Conservation (phyloP, 2,113 vertebrate genomes). For the Tretioscincus oriximinensis region DNA sequence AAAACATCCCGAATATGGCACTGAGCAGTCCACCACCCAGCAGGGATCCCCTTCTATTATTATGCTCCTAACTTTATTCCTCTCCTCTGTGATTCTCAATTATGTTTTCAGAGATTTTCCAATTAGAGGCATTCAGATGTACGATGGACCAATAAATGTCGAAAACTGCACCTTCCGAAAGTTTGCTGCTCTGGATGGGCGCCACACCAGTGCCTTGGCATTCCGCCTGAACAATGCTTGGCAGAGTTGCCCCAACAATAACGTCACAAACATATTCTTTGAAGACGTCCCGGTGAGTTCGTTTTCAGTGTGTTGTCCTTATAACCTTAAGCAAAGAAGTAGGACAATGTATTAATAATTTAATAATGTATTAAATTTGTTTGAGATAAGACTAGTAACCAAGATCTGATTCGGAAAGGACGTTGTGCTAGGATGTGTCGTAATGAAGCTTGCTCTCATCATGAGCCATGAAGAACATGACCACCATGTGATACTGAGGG, state of each 20-base stretch:
- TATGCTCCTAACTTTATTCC: not conserved
- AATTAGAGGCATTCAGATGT: slow-evolving; percentile 93
- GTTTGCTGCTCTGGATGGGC: slow-evolving; percentile 84
- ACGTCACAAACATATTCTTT: slow-evolving; percentile 82
- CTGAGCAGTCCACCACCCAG: too few relatives aligned
- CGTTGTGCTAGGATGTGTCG: not conserved
- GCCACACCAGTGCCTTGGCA: slow-evolving; percentile 94
- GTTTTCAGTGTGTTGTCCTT: not conserved
- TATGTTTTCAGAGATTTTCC: slow-evolving; percentile 84
- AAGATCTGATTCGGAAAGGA: not conserved
- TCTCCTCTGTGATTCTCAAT: not conserved
- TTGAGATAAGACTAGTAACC: too few relatives aligned
- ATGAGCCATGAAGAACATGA: too few relatives aligned
- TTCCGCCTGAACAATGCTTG: slow-evolving; percentile 97
- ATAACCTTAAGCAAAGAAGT: not conserved
- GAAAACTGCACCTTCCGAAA: slow-evolving; percentile 96
- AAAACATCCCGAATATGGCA: too few relatives aligned
- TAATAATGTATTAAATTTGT: too few relatives aligned
- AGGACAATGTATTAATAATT: too few relatives aligned
- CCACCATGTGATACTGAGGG: too few relatives aligned
- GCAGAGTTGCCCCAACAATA: slow-evolving; percentile 98
- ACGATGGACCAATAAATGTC: slow-evolving; percentile 90
- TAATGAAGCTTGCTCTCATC: not conserved
- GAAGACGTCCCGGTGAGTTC: slow-evolving; percentile 89
- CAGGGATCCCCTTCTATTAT: too few relatives aligned